Evolutionary conservation across 2,797 vertebrate species (phyloP), one percentile per base, ranked within the genome.

Genomic region (Mus caroli): DNA sequence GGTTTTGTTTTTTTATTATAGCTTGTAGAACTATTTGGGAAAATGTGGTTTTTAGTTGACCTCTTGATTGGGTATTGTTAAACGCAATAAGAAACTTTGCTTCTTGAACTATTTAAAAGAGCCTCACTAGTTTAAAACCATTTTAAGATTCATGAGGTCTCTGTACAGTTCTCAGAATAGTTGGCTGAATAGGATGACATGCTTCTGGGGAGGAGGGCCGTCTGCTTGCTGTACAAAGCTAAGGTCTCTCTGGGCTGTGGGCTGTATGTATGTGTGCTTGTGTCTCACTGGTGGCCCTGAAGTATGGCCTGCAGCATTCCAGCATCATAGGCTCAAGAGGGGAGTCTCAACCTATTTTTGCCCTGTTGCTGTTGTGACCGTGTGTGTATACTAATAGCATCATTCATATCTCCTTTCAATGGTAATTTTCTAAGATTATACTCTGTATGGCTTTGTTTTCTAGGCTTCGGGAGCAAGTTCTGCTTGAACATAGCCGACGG

Each of bases 401-500:
- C 95, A 31, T 90, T 97, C 97, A 91, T 94, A 82, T 62, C 84
- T 92, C 96, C 96, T 97, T 98, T 94, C 96, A 91, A 77, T 97
- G 96, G 96, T 94, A 97, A 98, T 92, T 98, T 92, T 99, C 98
- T 99, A 99, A 99, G 98, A 98, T 97, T 97, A 88, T 97, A 92
- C 98, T 97, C 90, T 98, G 93, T 98, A 97, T 98, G 98, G 98
- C 98, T 99, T 98, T 98, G 97, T 98, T 98, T 99, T 99, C 97
- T 99, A 99, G 99, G 99, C 99, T 98, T 99, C 99, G 97, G 99
- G 99, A 99, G 99, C 99, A 98, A 99, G 99, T 99, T 99, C 99
- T 98, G 99, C 99, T 99, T 99, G 99, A 99, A 99, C 98, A 98
- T 99, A 99, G 99, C 99, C 98, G 99, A 98, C 99, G 97, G 98